Evolutionary conservation across 2,797 vertebrate genomes (phyloP).

Genomic region (Oryzias sinensis): DNA sequence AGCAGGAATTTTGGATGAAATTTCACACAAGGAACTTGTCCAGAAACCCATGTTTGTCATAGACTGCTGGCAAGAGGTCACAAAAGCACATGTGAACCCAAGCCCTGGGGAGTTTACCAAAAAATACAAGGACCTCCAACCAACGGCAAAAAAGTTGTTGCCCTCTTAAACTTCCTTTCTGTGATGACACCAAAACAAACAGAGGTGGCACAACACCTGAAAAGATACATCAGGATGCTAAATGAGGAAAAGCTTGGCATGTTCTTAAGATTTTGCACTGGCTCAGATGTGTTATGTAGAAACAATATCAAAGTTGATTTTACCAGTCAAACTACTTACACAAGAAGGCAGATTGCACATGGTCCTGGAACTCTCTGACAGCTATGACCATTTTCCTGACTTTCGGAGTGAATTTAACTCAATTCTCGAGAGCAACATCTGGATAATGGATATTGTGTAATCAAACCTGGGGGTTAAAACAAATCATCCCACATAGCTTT

Average conservation of each 20-base stretch:
- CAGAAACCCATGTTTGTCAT: background rate
- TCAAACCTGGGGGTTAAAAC: too few relatives aligned
- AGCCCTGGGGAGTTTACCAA: background rate
- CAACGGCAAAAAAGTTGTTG: background rate
- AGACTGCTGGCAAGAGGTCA: background rate
- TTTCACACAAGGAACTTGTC: background rate
- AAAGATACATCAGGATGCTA: too few relatives aligned
- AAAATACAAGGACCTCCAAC: background rate
- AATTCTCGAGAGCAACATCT: background rate
- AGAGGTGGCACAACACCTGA: too few relatives aligned
- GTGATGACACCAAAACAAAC: too few relatives aligned
- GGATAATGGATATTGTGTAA: background rate
- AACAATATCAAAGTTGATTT: background rate
- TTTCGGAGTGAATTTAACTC: background rate
- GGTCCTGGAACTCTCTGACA: background rate
- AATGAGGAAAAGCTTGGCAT: background rate
- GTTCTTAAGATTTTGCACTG: background rate
- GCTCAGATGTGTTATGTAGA: background rate
- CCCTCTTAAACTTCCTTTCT: too few relatives aligned
- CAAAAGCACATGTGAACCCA: background rate
- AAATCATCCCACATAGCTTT: too few relatives aligned
- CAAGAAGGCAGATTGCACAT: background rate
- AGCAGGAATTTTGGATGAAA: background rate
- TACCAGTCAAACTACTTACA: background rate
- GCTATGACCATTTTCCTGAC: too few relatives aligned